A percentile compares a stretch with the other conserved stretches of the same genome.
phyloP scores from a whole-genome alignment of 2,113 vertebrate genomes.

The Macaca fascicularis region T2T-MFA8v1.1 NC_088389.1:38476501-38477000 shows the following conservation, averaged over 20 bases:
- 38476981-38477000: too few relatives aligned
- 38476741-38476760: conserved; percentile 16
- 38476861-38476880: not conserved
- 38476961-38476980: too few relatives aligned
- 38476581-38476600: not conserved
- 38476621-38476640: not conserved
- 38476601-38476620: not conserved
- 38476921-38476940: not conserved
- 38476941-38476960: too few relatives aligned
- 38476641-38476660: not conserved
- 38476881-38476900: not conserved
- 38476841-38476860: not conserved
- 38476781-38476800: not conserved
- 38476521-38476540: not conserved
- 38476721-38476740: not conserved
- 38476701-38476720: not conserved
- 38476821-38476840: not conserved
- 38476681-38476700: not conserved
- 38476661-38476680: not conserved
- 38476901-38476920: not conserved
- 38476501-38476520: not conserved
- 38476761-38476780: not conserved
- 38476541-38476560: not conserved
- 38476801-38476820: not conserved
- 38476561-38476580: not conserved